Conservation (phyloP, 2,797 vertebrate species). For the Neosalanx taihuensis region DNA sequence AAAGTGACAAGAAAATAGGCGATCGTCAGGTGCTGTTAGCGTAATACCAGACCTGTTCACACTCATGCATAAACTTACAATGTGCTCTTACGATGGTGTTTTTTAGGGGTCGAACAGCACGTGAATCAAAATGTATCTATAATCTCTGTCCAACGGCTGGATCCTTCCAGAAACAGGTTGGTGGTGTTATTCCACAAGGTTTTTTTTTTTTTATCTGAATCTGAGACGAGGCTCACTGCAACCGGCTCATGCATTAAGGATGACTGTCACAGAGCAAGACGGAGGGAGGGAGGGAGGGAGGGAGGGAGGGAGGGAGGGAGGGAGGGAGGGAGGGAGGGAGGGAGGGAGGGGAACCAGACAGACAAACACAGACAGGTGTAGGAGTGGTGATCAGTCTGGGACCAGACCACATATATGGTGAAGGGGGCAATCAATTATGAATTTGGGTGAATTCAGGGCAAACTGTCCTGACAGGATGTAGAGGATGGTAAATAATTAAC, state of each 20-base stretch:
- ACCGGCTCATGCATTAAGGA: constrained; percentile 72
- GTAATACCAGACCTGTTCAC: not conserved
- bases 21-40: constrained; percentile 40
- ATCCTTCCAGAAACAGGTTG: constrained; percentile 32
- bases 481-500: constrained; percentile 78
- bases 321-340: constrained; percentile 19
- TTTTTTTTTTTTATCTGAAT: constrained; percentile 49
- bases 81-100: no score
- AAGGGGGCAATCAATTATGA: constrained; percentile 73
- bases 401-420: constrained; percentile 45
- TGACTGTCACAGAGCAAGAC: constrained; percentile 48
- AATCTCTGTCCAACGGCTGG: not conserved
- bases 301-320: constrained; percentile 26
- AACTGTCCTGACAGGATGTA: constrained; percentile 70
- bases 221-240: constrained; percentile 64
- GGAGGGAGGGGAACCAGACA: constrained; percentile 28
- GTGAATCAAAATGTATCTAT: no score
- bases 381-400: constrained; percentile 50
- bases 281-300: constrained; percentile 42
- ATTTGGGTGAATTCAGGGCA: constrained; percentile 77
- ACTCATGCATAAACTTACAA: no score
- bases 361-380: constrained; percentile 9
- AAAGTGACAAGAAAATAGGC: constrained; percentile 58
- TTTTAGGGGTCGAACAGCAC: no score
- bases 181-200: constrained; percentile 52